Conservation (phyloP, 2,113 vertebrate species). For the Prunella himalayana region DNA sequence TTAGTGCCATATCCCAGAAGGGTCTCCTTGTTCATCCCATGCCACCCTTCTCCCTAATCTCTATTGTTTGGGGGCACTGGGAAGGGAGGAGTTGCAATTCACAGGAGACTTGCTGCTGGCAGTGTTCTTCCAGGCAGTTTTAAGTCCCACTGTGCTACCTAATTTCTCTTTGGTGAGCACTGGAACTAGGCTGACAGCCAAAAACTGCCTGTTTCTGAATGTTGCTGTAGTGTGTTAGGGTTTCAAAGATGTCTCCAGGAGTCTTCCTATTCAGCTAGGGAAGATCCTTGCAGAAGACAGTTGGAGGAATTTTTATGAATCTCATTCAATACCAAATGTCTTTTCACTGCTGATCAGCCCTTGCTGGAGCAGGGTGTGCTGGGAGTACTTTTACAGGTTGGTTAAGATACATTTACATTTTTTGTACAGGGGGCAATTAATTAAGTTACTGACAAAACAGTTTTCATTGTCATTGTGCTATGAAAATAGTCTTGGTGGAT, state of each 20-base stretch:
- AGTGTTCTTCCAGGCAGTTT: background rate
- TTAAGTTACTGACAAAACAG: background rate
- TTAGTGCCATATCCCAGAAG: background rate
- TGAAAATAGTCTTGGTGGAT: background rate
- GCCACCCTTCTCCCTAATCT: background rate
- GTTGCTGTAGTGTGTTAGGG: background rate
- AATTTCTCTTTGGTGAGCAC: background rate
- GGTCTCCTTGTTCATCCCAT: background rate
- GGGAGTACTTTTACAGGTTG: background rate
- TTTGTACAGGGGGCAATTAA: background rate
- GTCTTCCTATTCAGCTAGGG: background rate
- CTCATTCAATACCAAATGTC: rapidly evolving
- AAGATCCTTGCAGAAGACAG: background rate
- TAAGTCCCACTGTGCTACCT: background rate
- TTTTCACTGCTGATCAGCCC: background rate
- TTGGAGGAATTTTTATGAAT: background rate
- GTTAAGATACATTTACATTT: background rate
- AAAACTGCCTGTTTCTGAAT: background rate
- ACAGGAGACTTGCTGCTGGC: background rate
- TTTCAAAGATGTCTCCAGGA: background rate
- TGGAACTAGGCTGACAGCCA: background rate
- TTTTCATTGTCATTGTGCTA: background rate
- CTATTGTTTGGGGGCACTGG: background rate
- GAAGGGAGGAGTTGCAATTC: background rate
- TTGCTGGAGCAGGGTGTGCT: background rate